A percentile compares a stretch with the other conserved stretches of the same genome.
These are phyloP conservation scores for Tolypeutes matacus DNA, from an alignment of 2,797 vertebrate species.

Conservation along the genomic window DNA sequence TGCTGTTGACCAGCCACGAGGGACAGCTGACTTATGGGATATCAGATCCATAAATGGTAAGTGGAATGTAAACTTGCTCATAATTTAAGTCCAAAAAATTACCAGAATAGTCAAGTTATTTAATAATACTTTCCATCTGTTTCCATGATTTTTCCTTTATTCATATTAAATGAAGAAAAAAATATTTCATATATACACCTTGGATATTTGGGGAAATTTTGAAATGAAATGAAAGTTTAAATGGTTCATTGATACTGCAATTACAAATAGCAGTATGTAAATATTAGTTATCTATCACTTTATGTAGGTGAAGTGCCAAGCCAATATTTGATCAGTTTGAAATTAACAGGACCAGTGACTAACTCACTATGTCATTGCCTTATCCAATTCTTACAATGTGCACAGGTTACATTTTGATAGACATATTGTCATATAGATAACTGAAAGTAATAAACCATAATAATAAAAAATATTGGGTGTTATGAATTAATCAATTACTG, in stretches of 20 bases:
- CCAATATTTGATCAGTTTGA: slow-evolving; percentile 19
- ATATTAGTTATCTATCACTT: not conserved
- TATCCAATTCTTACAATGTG: not conserved
- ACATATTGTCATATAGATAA: not conserved
- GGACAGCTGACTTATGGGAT: slow-evolving; percentile 88
- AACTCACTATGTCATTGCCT: not conserved
- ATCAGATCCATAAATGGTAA: slow-evolving; percentile 92
- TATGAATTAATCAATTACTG: not conserved
- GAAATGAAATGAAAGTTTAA: slow-evolving; percentile 28
- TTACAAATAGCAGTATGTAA: slow-evolving; percentile 14
- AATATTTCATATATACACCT: not conserved
- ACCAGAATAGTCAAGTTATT: not conserved
- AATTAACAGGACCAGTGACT: slow-evolving; percentile 14
- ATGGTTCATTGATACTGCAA: not conserved
- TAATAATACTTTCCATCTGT: not conserved
- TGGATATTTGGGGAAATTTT: not conserved
- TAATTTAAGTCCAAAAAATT: not conserved
- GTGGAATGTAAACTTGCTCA: slow-evolving; percentile 59
- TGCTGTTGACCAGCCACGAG: slow-evolving; percentile 87
- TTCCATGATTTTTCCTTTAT: not conserved
- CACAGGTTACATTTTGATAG: slow-evolving; percentile 19
- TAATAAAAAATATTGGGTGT: not conserved
- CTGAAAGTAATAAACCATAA: not conserved
- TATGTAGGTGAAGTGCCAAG: not conserved
- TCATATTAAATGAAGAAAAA: slow-evolving; percentile 5